These are phyloP conservation scores for Tetragnatha montana DNA, from an alignment of 2,888 invertebrate species.

Conservation along the genomic window DNA sequence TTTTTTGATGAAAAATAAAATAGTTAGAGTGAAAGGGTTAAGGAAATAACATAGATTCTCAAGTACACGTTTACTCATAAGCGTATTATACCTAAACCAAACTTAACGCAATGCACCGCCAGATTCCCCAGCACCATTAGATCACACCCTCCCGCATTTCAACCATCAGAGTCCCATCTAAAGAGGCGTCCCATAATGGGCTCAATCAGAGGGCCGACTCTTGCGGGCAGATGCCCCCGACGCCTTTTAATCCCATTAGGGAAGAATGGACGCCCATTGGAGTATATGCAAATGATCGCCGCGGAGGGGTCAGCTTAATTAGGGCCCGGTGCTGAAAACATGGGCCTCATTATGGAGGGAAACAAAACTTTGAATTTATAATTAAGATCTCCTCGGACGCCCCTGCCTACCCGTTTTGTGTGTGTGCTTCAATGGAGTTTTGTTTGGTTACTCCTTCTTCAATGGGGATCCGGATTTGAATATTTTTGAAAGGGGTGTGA, in stretches of 20 bases:
- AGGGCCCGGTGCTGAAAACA: background rate
- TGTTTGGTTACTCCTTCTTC: too few species aligned
- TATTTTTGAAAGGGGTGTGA: background rate
- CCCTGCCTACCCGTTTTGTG: background rate
- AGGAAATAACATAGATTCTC: too few species aligned
- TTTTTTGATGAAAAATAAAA: too few species aligned
- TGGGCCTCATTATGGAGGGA: background rate
- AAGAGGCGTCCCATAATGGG: background rate
- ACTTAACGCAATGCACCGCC: too few species aligned
- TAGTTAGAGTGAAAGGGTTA: too few species aligned
- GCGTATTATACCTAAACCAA: too few species aligned
- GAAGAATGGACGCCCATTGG: conserved; percentile 26
- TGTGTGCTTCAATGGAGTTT: background rate
- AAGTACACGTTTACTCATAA: too few species aligned
- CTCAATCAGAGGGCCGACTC: background rate
- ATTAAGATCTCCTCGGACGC: background rate
- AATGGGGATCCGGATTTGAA: background rate
- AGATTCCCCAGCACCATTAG: background rate
- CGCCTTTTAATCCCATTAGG: conserved; percentile 43
- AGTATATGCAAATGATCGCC: conserved; percentile 50
- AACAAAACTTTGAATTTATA: background rate
- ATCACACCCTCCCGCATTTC: background rate
- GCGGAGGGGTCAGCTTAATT: conserved; percentile 37
- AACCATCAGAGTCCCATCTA: background rate
- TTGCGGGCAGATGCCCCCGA: background rate